Conservation (phyloP, 2,113 vertebrate genomes). For the Phodopus roborovskii region DNA sequence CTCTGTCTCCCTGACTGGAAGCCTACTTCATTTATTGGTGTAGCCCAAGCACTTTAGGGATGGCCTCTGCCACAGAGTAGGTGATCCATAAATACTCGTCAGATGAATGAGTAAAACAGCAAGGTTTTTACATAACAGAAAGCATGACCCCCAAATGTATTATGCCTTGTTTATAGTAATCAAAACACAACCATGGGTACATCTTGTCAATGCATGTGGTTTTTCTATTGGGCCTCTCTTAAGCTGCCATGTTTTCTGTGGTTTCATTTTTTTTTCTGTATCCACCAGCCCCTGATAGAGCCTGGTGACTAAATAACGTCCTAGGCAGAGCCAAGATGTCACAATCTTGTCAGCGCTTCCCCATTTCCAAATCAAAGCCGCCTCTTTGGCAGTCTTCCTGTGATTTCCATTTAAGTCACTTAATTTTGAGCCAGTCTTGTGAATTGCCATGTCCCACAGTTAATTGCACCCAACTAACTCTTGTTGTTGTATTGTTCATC, state of each 20-base stretch:
- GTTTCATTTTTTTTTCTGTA: constrained; percentile 70
- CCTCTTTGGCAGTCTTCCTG: constrained; percentile 76
- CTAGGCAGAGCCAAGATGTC: constrained; percentile 56
- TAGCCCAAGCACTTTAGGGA: not conserved
- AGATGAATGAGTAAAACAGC: not conserved
- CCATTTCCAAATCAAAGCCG: constrained; percentile 82
- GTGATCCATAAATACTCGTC: not conserved
- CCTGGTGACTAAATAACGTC: constrained; percentile 33
- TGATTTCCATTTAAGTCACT: constrained; percentile 50
- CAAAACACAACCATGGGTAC: not conserved
- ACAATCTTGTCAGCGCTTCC: constrained; percentile 75
- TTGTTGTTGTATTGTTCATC: not conserved
- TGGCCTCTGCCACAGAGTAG: not conserved
- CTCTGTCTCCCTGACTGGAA: not conserved
- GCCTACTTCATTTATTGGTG: not conserved
- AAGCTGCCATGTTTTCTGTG: constrained; percentile 39
- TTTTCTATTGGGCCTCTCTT: not conserved
- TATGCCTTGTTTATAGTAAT: not conserved
- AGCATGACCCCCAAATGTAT: not conserved
- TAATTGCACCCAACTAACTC: constrained; percentile 46
- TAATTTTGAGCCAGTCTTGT: constrained; percentile 54
- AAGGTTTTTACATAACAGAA: not conserved
- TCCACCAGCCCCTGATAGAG: constrained; percentile 13
- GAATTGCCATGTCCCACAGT: constrained; percentile 58
- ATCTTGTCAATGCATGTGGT: not conserved